phyloP scores from a whole-genome alignment of 2,113 vertebrate genomes.

The Chloropsis hardwickii region DNA sequence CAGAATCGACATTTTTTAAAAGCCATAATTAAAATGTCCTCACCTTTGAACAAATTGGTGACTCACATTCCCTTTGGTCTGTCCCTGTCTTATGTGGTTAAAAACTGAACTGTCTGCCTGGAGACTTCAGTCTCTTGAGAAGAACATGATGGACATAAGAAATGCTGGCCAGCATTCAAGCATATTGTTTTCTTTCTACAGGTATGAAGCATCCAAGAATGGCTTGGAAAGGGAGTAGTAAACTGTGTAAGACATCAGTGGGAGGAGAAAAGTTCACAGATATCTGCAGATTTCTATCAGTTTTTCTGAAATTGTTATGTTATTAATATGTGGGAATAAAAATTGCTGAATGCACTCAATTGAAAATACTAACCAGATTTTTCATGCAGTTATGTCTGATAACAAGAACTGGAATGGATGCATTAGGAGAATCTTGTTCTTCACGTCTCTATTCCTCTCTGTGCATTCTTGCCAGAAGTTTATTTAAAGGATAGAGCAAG shows the following conservation, averaged over 20 bases:
- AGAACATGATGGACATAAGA: background rate
- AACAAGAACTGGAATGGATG: background rate
- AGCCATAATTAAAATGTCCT: background rate
- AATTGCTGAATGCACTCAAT: background rate
- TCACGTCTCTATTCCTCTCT: background rate
- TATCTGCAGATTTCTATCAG: background rate
- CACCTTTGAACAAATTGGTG: background rate
- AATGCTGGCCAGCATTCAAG: background rate
- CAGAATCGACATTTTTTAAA: background rate
- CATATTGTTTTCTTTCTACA: background rate
- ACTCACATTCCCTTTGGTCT: background rate
- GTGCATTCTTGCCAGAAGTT: background rate
- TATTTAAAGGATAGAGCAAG: background rate
- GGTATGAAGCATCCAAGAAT: background rate
- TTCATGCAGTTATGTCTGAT: background rate
- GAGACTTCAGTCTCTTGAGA: background rate
- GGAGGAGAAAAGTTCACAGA: background rate
- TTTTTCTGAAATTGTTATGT: background rate
- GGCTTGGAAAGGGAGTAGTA: background rate
- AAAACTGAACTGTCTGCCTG: background rate
- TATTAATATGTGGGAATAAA: background rate
- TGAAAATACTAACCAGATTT: background rate
- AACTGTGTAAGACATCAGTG: background rate
- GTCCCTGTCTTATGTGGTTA: background rate
- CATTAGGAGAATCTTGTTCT: background rate